Evolutionary conservation across 2,797 vertebrate species (phyloP), one percentile per base, ranked within the genome.

Genomic region (Pogoniulus pusillus): DNA sequence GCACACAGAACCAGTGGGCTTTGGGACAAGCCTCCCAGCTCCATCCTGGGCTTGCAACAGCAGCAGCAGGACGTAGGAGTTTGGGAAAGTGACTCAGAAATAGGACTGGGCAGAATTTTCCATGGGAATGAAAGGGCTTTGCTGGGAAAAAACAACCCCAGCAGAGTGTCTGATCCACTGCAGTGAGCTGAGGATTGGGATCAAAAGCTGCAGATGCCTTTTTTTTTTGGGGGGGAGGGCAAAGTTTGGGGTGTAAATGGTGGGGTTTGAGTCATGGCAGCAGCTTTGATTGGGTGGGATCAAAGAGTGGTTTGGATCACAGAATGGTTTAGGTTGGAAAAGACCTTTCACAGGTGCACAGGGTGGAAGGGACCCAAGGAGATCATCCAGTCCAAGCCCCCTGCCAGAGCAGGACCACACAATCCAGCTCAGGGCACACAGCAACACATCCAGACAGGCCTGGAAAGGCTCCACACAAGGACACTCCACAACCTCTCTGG

Each of bases 41-140:
- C 80, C 72, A 3, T 23, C 53, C 18, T 7, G 6, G 47, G 1
- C 73, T 51, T 13, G 10, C 11, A 73, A 55, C 43, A 1, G 24
- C 82, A 24, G 54, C 43, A 1, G 24, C 82, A 37, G 66, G 75
- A 53, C 16, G 62, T 43, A 23, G 88, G 90, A 92, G 83, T 71
- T 26, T 12, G 82, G 82, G 37, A 73, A 88, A 86, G 53, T 79
- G 83, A 73, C 74, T 85, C 90, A 92, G 83, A 24, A 53, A 62
- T 1, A 27, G 88, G 63, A 47, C 26, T 23, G 1, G 1, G 45
- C 68, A 71, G 19, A 62, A 84, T 84, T 93, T 93, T 88, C 86
- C 86, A 64, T 6, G 53, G 66, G 35, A 73, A 90, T 78, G 17
- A 49, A 66, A 86, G 20, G n/a, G n/a, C 12, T 37, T 54, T 0